Evolutionary conservation across 1,140 invertebrate genomes (phyloP), one percentile per base, ranked within the genome.

Genomic region (Drosophila seguyi): DNA sequence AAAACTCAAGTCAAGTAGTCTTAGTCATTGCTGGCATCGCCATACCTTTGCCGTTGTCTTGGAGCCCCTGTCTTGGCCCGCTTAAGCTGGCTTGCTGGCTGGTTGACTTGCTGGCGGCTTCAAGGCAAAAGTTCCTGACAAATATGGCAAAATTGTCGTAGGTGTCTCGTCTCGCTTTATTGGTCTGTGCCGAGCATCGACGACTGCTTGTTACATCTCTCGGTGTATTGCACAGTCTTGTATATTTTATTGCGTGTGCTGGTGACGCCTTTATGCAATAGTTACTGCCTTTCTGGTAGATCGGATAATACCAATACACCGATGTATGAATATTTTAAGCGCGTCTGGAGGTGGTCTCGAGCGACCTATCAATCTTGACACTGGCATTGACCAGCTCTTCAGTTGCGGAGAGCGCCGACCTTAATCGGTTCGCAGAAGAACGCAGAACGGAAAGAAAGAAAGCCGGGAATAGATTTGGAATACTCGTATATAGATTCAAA

Each of bases 111-210:
- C 6, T 55, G 27, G 13, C 31, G 31, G 61, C 60, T 71, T 59
- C 83, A 87, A 87, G 83, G 80, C 80, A 45, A 87, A 27, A 39
- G 22, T 41, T 47, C 44, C 65, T 74, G 80, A 83, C 84, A 83
- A 87, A 87, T 87, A 87, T 88, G 80, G 83, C 80, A 56, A 88
- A 76, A 80, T 65, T 77, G 63, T 83, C 80, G 83, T 87, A 88
- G 83, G 83, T 69, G 84, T 80, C 69, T 38, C 36, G 52, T 55
- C 52, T 79, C 59, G 48, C 42, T 61, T 67, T 59, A 77, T 78
- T 52, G 53, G 57, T 78, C 75, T 78, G 58, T 63, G 47, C 75
- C 75, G 47, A 59, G 66, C 50, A 47, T 57, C 67, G 39, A 68
- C 66, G 31, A 68, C 66, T 55, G 1, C 25, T 48, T 48, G 55